phyloP scores from a whole-genome alignment of 1,140 invertebrate genomes.

The Ostrea denselamellosa region DNA sequence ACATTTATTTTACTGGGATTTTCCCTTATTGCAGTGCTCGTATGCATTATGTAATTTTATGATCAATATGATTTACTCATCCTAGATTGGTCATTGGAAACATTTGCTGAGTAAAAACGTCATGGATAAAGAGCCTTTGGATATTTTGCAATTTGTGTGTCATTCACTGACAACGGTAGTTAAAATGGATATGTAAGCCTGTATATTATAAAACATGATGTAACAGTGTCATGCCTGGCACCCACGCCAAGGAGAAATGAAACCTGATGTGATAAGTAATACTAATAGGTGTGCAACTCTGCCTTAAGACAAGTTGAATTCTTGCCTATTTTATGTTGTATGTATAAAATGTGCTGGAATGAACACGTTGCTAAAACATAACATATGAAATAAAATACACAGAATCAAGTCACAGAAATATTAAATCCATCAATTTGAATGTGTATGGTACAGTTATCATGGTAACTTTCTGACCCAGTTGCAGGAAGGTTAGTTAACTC shows the following conservation, averaged over 20 bases:
- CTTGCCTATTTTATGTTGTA: no score
- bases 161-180: not conserved
- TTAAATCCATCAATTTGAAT: no score
- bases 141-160: slow-evolving; percentile 11
- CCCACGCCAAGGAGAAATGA: not conserved
- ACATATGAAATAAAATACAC: no score
- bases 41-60: not conserved
- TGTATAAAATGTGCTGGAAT: no score
- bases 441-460: no score
- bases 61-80: not conserved
- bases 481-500: no score
- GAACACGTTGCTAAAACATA: no score
- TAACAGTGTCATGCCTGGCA: not conserved
- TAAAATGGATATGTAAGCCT: not conserved
- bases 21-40: not conserved
- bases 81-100: not conserved
- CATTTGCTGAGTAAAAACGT: not conserved
- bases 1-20: not conserved
- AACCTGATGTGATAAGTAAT: not conserved
- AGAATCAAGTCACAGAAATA: no score
- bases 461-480: no score
- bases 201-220: not conserved
- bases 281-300: not conserved
- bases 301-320: not conserved
- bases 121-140: not conserved